phyloP scores from a whole-genome alignment of 2,888 invertebrate species.

The Monochamus alternatus region DNA sequence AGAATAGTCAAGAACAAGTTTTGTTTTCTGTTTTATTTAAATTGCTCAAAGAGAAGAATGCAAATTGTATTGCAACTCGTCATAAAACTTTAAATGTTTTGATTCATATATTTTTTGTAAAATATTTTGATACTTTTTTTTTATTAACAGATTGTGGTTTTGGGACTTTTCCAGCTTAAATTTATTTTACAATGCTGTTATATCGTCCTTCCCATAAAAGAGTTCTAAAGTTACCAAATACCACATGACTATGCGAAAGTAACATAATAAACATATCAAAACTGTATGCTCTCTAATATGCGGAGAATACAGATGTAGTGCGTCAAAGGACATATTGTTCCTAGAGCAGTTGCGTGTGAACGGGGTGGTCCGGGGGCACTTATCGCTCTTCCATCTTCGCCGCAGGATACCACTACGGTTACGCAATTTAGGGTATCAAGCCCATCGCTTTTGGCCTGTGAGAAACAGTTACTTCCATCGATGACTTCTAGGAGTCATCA shows the following conservation, averaged over 20 bases:
- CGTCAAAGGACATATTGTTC: slow-evolving; percentile 39
- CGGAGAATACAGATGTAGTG: slow-evolving; percentile 35
- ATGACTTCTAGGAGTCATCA: slow-evolving; percentile 8
- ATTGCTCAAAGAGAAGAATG: no score
- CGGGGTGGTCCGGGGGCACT: slow-evolving; percentile 62
- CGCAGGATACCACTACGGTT: slow-evolving; percentile 61
- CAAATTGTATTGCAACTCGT: no score
- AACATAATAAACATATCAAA: slow-evolving; percentile 22
- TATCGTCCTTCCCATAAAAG: not conserved
- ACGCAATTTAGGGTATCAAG: slow-evolving; percentile 59
- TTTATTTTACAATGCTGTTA: not conserved
- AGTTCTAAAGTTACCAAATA: not conserved
- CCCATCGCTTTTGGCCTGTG: slow-evolving; percentile 52
- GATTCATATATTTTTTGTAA: no score
- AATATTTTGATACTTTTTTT: no score
- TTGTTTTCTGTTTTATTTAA: no score
- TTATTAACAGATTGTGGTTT: no score
- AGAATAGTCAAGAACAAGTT: no score
- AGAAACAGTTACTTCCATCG: slow-evolving; percentile 54
- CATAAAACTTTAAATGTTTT: no score
- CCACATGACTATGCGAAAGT: not conserved
- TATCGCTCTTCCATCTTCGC: slow-evolving; percentile 58
- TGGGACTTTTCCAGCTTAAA: no score
- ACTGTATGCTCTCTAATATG: not conserved
- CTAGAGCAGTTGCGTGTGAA: slow-evolving; percentile 61